Evolutionary conservation across 2,888 invertebrate genomes (phyloP).

Genomic region (Acleris literana): DNA sequence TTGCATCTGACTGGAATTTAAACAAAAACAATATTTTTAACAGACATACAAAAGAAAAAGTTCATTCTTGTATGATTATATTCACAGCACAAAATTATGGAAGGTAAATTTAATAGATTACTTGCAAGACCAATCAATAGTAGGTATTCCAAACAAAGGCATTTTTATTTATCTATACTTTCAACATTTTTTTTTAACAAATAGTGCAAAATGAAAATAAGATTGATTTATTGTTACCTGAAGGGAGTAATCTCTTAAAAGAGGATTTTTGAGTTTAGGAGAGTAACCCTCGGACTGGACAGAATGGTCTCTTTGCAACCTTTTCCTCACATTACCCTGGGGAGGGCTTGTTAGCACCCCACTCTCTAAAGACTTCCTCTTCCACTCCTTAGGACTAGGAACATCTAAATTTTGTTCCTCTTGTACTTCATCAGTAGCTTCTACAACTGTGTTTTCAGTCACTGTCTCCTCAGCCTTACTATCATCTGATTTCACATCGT

Average conservation of each 20-base stretch:
- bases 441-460: slow-evolving; percentile 68
- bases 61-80: too few relatives aligned
- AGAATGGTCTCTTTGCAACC: slow-evolving; percentile 73
- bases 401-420: slow-evolving; percentile 67
- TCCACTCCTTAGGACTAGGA: slow-evolving; percentile 65
- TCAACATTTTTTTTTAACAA: too few relatives aligned
- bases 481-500: slow-evolving; percentile 57
- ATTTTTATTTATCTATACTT: too few relatives aligned
- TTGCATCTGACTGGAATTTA: slow-evolving; percentile 71
- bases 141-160: too few relatives aligned
- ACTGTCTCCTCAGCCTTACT: slow-evolving; percentile 66
- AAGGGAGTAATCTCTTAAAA: slow-evolving; percentile 77
- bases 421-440: slow-evolving; percentile 46
- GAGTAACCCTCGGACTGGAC: slow-evolving; percentile 76
- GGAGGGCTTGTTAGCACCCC: slow-evolving; percentile 61
- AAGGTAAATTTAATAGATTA: too few relatives aligned
- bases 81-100: too few relatives aligned
- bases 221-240: slow-evolving; percentile 58
- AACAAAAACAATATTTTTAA: background rate
- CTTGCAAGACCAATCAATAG: too few relatives aligned
- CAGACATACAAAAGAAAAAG: too few relatives aligned
- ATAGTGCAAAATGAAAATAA: background rate
- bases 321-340: slow-evolving; percentile 56
- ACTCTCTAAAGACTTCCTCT: slow-evolving; percentile 72
- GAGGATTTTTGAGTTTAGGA: slow-evolving; percentile 73